phyloP scores from a whole-genome alignment of 2,797 vertebrate species.

The Adrianichthys oophorus region DNA sequence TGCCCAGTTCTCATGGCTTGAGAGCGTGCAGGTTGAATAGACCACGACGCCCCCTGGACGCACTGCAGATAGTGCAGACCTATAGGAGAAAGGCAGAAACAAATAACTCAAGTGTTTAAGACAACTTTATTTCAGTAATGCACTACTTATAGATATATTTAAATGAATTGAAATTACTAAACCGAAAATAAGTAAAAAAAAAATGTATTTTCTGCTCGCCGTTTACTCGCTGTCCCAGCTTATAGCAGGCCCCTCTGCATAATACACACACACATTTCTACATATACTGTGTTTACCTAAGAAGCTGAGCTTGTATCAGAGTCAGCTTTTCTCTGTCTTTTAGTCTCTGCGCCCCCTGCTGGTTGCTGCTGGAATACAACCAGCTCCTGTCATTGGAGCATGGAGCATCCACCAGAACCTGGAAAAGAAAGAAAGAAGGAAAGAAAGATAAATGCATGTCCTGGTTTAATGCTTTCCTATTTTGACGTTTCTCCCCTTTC shows the following conservation, averaged over 20 bases:
- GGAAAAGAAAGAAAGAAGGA: neutral
- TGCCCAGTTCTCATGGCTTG: conserved; percentile 86
- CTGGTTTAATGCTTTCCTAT: conserved; percentile 4
- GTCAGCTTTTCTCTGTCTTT: conserved; percentile 80
- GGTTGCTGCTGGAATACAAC: conserved; percentile 83
- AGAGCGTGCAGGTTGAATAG: conserved; percentile 95
- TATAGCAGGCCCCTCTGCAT: too few relatives aligned
- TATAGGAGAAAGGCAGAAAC: conserved; percentile 53
- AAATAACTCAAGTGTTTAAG: conserved; percentile 5
- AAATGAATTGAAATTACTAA: too few relatives aligned
- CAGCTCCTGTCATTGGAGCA: conserved; percentile 97
- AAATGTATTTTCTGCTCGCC: too few relatives aligned
- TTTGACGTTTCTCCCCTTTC: conserved; percentile 37
- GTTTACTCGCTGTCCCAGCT: too few relatives aligned
- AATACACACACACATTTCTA: conserved; percentile 5
- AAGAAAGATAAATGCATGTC: neutral
- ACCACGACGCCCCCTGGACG: conserved; percentile 89
- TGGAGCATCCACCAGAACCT: conserved; percentile 93
- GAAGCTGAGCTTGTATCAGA: conserved; percentile 83
- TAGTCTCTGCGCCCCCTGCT: conserved; percentile 81
- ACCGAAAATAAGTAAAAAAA: too few relatives aligned
- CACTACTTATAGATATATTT: neutral
- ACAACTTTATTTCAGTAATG: conserved; percentile 1
- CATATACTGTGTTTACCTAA: conserved; percentile 75
- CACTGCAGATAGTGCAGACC: conserved; percentile 87